Percentiles rank a stretch among this genome's conserved stretches.
Conservation (phyloP, 2,888 invertebrate species). For the Erpobdella octoculata region DNA sequence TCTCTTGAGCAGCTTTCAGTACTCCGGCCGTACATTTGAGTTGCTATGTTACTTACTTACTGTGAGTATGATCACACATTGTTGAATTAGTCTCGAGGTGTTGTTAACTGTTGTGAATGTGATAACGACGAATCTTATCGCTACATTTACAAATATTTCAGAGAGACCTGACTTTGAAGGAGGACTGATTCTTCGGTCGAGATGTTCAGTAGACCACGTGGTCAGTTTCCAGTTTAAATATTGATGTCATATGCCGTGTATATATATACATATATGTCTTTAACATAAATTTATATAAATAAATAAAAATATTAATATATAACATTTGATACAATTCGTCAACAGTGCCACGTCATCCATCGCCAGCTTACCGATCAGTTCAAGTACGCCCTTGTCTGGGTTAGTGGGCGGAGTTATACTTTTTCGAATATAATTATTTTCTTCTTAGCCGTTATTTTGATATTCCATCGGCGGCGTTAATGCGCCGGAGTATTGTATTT, state of each 20-base stretch:
- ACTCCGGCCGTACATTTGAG: no score
- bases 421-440: not conserved
- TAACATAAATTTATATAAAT: not conserved
- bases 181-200: slow-evolving; percentile 80
- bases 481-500: no score
- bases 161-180: slow-evolving; percentile 91
- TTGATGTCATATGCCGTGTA: not conserved
- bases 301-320: no score
- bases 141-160: slow-evolving; percentile 32
- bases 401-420: slow-evolving; percentile 47
- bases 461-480: no score
- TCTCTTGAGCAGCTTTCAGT: no score
- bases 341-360: slow-evolving; percentile 87
- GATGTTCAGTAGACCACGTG: slow-evolving; percentile 88
- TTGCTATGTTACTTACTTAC: no score
- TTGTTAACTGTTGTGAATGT: not conserved
- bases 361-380: slow-evolving; percentile 82
- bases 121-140: not conserved
- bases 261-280: not conserved
- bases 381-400: slow-evolving; percentile 93
- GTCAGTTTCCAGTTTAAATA: slow-evolving; percentile 41
- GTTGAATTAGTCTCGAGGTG: no score
- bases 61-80: no score
- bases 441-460: not conserved
- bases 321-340: no score